phyloP scores from a whole-genome alignment of 1,140 invertebrate genomes.

The Ooceraea biroi region DNA sequence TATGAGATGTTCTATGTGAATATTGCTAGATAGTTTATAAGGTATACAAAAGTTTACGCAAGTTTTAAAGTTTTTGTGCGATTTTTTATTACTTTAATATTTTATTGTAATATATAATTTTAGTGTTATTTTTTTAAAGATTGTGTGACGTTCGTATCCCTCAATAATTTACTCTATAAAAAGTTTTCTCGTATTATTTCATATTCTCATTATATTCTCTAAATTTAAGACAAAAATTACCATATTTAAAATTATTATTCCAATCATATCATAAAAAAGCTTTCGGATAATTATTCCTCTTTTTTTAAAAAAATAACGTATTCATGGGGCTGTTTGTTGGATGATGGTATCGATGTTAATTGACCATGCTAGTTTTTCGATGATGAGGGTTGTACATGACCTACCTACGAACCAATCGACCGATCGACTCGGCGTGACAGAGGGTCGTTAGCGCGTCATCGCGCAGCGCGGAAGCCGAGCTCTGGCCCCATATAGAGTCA shows the following conservation, averaged over 20 bases:
- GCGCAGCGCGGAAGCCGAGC: slow-evolving; percentile 32
- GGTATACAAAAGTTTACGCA: background rate
- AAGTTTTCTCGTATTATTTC: no score
- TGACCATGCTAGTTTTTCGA: slow-evolving; percentile 32
- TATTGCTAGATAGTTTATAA: background rate
- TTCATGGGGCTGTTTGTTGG: background rate
- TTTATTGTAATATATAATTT: background rate
- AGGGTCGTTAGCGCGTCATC: slow-evolving; percentile 62
- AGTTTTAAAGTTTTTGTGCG: background rate
- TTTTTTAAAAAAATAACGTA: no score
- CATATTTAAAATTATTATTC: no score
- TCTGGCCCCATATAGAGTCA: slow-evolving; percentile 51
- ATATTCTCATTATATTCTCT: no score
- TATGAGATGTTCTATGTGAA: background rate
- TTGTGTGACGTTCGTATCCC: no score
- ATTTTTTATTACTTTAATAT: background rate
- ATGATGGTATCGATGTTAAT: slow-evolving; percentile 22
- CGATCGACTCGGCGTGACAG: slow-evolving; percentile 49
- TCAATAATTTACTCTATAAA: no score
- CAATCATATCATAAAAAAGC: no score
- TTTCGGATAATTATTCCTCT: no score
- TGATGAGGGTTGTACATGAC: slow-evolving; percentile 39
- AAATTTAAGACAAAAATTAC: no score
- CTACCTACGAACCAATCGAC: slow-evolving; percentile 50
- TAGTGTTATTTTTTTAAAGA: no score